Conservation (phyloP, 30 jellyfish, hydroid and myxozoan species). For the Cassiopea andromeda region DNA sequence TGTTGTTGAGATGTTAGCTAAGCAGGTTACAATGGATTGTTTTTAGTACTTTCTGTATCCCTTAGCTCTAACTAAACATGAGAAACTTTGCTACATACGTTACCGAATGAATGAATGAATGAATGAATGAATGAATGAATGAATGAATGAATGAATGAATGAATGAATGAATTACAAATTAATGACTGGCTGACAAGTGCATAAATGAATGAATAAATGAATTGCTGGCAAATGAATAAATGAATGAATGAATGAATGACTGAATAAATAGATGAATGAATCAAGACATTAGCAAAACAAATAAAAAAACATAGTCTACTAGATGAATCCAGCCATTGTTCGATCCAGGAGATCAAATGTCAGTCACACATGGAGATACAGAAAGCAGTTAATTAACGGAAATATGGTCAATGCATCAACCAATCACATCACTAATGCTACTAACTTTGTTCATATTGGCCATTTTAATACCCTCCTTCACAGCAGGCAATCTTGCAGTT, state of each 20-base stretch:
- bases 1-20: too few species aligned
- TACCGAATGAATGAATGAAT: background rate
- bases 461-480: constrained; percentile 36
- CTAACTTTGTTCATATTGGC: background rate
- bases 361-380: too few species aligned
- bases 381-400: too few species aligned
- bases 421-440: background rate
- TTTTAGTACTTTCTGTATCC: too few species aligned
- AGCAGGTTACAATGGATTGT: too few species aligned
- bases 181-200: background rate
- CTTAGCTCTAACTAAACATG: too few species aligned
- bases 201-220: too few species aligned
- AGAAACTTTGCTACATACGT: background rate
- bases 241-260: background rate
- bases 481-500: constrained; percentile 47
- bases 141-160: background rate
- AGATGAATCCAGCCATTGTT: too few species aligned
- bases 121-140: background rate
- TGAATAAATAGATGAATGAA: background rate
- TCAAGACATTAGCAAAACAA: too few species aligned
- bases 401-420: background rate
- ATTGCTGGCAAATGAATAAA: too few species aligned
- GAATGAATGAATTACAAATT: background rate
- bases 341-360: too few species aligned
- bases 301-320: too few species aligned